Conservation (phyloP, 2,888 invertebrate genomes). For the Limnephilus lunatus region DNA sequence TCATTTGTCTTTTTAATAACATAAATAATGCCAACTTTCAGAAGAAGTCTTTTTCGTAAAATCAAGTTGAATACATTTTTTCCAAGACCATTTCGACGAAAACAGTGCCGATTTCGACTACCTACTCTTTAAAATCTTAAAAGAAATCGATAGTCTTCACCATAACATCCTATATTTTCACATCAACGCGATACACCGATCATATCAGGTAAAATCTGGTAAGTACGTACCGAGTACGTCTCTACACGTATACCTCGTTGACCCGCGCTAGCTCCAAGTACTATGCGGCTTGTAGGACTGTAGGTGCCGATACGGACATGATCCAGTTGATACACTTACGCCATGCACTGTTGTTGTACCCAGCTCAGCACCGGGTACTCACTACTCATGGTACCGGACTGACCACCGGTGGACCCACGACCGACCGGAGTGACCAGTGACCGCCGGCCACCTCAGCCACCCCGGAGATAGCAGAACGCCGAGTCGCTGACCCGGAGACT, state of each 20-base stretch:
- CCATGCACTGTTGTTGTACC: neutral
- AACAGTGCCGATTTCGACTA: too few relatives aligned
- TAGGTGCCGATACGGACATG: conserved; percentile 2
- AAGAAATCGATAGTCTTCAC: too few relatives aligned
- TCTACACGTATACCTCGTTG: neutral
- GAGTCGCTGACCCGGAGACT: neutral
- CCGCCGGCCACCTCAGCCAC: neutral
- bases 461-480: neutral
- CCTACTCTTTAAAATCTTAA: too few relatives aligned
- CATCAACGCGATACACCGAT: too few relatives aligned
- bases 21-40: too few relatives aligned
- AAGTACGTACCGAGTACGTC: neutral
- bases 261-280: neutral
- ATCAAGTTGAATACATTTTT: too few relatives aligned
- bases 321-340: neutral
- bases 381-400: neutral
- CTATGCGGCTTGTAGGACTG: neutral
- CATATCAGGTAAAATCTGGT: too few relatives aligned
- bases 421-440: neutral
- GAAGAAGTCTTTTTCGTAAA: too few relatives aligned
- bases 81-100: too few relatives aligned
- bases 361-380: neutral
- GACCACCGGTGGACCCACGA: neutral
- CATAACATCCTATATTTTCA: too few relatives aligned
- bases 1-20: too few relatives aligned